Base-by-base conservation (phyloP, 2,888 invertebrate species). In the Podabrus alpinus region DNA sequence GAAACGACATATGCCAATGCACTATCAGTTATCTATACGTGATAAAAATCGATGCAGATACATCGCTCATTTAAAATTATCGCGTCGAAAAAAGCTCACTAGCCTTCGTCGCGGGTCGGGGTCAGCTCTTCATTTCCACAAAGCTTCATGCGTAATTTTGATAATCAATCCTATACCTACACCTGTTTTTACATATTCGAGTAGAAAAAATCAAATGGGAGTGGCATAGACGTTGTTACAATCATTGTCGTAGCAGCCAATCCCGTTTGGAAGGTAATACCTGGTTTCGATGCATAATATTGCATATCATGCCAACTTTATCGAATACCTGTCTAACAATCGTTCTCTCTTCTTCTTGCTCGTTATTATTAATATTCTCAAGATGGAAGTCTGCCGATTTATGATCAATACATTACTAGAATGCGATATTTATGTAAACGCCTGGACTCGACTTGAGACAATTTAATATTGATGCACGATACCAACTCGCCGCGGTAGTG, bases 241-340 rank as follows among this genome's bases (percentile, higher is more conserved):
- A 86, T 86, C 84, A 87, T 86, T 87, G 87, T 87, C 86, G 85
- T 84, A 82, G 82, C 86, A 84, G 84, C 87, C 87, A 87, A 87
- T 87, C 86, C 83, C 84, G 85, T 84, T 85, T 83, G 83, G 83
- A 86, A 86, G 85, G 85, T 87, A 87, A 87, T 87, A 84, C 84
- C 85, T 84, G 87, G 86, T 87, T 86, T 84, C 84, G 84, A 84
- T 87, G 86, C 86, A 86, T 82, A 86, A 86, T 86, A 84, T 77
- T 86, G 86, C 86, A 85, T 83, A 84, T 84, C 82, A 83, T 83
- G 84, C 85, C 82, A 81, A 80, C 85, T 81, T 84, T 86, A 84
- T 85, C 85, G 81, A 83, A 82, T 84, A 81, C 82, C 79, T 81
- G 83, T 79, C 81, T 78, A 78, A 74, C 76, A 80, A 80, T 82